These are phyloP conservation scores for Lycodopsis pacificus DNA, from an alignment of 2,797 vertebrate species.

Conservation along the genomic window DNA sequence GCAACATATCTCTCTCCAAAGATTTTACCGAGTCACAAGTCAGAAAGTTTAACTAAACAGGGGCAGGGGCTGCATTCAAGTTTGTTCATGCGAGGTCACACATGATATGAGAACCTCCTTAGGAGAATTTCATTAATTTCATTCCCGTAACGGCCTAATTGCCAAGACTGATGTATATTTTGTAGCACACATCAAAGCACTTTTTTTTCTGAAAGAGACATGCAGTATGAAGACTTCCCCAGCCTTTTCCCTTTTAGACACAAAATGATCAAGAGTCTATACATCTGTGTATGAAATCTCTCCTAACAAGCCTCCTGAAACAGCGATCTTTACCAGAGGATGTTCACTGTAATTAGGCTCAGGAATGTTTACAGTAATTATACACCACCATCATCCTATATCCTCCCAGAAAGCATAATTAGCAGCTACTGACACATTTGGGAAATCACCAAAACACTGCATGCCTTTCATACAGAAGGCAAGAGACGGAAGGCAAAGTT, in stretches of 20 bases:
- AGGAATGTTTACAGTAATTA: conserved; percentile 52
- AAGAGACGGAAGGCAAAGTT: background rate
- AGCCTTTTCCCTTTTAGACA: background rate
- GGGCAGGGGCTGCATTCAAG: background rate
- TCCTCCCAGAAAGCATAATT: conserved; percentile 33
- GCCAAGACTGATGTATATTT: background rate
- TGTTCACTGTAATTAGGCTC: conserved; percentile 36
- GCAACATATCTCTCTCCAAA: conserved; percentile 17
- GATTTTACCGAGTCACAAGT: background rate
- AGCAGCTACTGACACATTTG: conserved; percentile 15
- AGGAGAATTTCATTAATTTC: background rate
- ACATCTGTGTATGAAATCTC: background rate
- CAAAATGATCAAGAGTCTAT: conserved; percentile 15
- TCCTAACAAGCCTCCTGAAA: conserved; percentile 15
- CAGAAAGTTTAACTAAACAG: background rate
- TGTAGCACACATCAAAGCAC: conserved; percentile 6
- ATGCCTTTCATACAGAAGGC: background rate
- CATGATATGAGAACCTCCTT: no score
- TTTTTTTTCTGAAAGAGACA: background rate
- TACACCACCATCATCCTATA: conserved; percentile 12
- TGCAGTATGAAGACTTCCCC: background rate
- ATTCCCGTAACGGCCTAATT: background rate
- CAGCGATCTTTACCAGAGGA: background rate
- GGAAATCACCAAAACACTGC: conserved; percentile 11
- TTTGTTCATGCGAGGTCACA: background rate